These are phyloP conservation scores for Hanleya hanleyi DNA, from an alignment of 2,888 invertebrate genomes.

Conservation along the genomic window DNA sequence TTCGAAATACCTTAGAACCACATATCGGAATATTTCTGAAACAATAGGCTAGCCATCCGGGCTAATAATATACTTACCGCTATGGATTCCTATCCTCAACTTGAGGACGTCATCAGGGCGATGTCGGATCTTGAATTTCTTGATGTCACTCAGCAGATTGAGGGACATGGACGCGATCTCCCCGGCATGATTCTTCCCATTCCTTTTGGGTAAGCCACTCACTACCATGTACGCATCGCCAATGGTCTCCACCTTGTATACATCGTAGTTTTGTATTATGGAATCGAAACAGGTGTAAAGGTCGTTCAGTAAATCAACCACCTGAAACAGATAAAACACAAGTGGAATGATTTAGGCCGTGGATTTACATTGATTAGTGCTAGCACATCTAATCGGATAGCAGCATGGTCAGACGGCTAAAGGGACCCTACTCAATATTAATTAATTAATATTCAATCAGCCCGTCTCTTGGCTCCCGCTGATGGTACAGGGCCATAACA, in stretches of 20 bases:
- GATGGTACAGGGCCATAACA: too few species aligned
- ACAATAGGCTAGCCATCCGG: too few species aligned
- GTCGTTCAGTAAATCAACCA: constrained; percentile 98
- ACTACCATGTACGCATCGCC: constrained; percentile 71
- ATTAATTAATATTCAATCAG: too few species aligned
- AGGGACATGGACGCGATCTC: constrained; percentile 72
- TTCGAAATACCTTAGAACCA: too few species aligned
- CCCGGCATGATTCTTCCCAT: constrained; percentile 68
- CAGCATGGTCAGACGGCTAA: too few species aligned
- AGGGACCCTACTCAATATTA: too few species aligned
- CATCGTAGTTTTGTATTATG: constrained; percentile 97
- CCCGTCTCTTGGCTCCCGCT: too few species aligned
- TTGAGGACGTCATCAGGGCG: constrained; percentile 63
- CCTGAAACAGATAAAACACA: constrained; percentile 77
- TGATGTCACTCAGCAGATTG: constrained; percentile 64
- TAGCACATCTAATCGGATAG: too few species aligned
- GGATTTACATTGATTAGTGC: too few species aligned
- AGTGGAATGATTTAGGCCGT: too few species aligned
- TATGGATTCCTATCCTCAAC: constrained; percentile 70
- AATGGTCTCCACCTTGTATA: constrained; percentile 87
- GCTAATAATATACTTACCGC: constrained; percentile 53
- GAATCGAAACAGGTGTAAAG: constrained; percentile 97
- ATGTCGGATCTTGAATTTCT: constrained; percentile 64
- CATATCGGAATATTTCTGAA: too few species aligned
- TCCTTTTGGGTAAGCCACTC: constrained; percentile 66